phyloP scores from a whole-genome alignment of 2,888 invertebrate species.

The Corythucha ciliata region DNA sequence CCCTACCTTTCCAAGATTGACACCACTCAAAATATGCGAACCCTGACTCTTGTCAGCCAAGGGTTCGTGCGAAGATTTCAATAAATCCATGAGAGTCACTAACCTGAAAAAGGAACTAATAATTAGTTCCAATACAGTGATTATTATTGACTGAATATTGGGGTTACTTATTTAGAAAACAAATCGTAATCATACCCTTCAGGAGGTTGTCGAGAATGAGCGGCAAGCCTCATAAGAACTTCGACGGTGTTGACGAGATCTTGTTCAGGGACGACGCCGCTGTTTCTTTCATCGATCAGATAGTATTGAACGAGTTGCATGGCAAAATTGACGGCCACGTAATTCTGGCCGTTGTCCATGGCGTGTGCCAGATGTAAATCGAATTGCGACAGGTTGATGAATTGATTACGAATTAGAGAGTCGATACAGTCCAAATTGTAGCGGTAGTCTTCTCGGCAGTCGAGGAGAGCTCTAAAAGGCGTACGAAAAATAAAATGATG shows the following conservation, averaged over 20 bases:
- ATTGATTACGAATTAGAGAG: constrained; percentile 69
- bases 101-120: constrained; percentile 46
- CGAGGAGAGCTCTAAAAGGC: constrained; percentile 50
- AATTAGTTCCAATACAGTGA: constrained; percentile 16
- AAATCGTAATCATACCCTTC: constrained; percentile 52
- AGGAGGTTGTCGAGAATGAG: constrained; percentile 66
- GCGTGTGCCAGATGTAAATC: constrained; percentile 73
- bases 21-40: constrained; percentile 86
- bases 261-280: constrained; percentile 64
- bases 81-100: constrained; percentile 67
- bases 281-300: constrained; percentile 72
- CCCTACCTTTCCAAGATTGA: constrained; percentile 70
- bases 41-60: constrained; percentile 56
- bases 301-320: constrained; percentile 85
- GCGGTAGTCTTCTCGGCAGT: constrained; percentile 78
- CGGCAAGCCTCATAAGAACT: constrained; percentile 63
- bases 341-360: constrained; percentile 77
- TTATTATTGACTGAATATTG: constrained; percentile 3
- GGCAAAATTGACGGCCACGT: constrained; percentile 73
- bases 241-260: constrained; percentile 85
- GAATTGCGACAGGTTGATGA: constrained; percentile 66
- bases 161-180: not conserved
- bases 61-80: constrained; percentile 66
- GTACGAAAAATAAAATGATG: too few relatives aligned
- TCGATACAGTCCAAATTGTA: constrained; percentile 90